phyloP scores from a whole-genome alignment of 2,113 vertebrate genomes.

The Catagonus wagneri region DNA sequence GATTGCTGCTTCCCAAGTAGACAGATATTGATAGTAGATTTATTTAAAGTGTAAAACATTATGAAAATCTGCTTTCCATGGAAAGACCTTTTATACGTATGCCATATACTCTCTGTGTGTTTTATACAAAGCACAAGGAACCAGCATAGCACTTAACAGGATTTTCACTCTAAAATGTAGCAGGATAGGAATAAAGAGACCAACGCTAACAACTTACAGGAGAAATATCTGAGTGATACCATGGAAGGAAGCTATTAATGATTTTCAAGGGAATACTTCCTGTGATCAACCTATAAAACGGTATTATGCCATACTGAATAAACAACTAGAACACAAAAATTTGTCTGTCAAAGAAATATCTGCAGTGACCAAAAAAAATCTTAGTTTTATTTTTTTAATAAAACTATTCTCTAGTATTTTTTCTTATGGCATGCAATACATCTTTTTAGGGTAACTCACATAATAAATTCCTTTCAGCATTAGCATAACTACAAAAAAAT shows the following conservation, averaged over 20 bases:
- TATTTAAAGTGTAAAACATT: neutral
- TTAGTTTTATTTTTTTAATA: neutral
- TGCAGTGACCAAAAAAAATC: neutral
- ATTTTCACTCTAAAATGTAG: slow-evolving; percentile 8
- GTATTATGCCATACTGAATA: slow-evolving; percentile 21
- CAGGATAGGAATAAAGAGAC: neutral
- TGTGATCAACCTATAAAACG: slow-evolving; percentile 11
- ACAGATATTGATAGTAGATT: neutral
- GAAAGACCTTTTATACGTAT: neutral
- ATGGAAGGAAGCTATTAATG: neutral
- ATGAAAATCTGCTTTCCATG: neutral
- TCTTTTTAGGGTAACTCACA: neutral
- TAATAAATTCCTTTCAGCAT: neutral
- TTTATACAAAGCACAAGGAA: neutral
- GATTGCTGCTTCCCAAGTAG: neutral
- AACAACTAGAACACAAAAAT: slow-evolving; percentile 8
- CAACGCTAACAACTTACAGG: neutral
- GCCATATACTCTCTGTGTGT: neutral
- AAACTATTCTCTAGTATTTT: neutral
- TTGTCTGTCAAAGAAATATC: neutral
- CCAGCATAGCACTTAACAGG: neutral
- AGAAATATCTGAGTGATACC: neutral
- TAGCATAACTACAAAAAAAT: neutral
- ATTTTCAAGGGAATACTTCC: slow-evolving; percentile 18
- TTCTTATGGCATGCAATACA: neutral